phyloP scores from a whole-genome alignment of 2,888 invertebrate genomes.

The Cantharis flavilabris region DNA sequence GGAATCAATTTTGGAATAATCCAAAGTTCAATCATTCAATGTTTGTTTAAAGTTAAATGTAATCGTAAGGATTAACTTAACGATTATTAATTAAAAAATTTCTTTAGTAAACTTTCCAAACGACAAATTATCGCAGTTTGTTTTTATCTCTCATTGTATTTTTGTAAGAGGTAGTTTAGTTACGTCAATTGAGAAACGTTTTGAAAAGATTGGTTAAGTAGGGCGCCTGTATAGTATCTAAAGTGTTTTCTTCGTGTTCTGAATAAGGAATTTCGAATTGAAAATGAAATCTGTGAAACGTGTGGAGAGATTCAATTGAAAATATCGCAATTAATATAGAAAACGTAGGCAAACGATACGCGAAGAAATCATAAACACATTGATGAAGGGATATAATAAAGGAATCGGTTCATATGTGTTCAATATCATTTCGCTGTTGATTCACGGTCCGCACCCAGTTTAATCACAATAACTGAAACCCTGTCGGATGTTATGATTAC shows the following conservation, averaged over 20 bases:
- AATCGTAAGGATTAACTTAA: background rate
- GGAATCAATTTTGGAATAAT: background rate
- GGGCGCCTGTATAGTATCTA: slow-evolving; percentile 3
- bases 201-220: slow-evolving; percentile 8
- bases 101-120: background rate
- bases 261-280: slow-evolving; percentile 44
- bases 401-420: slow-evolving; percentile 16
- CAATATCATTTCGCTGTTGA: slow-evolving; percentile 12
- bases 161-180: slow-evolving; percentile 2
- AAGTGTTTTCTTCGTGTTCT: slow-evolving; percentile 38
- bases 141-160: background rate
- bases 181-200: slow-evolving; percentile 2
- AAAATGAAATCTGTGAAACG: slow-evolving; percentile 50
- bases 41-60: background rate
- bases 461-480: slow-evolving; percentile 32
- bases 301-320: slow-evolving; percentile 45
- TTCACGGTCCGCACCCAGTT: slow-evolving; percentile 21
- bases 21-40: background rate
- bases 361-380: slow-evolving; percentile 17
- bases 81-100: background rate
- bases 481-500: slow-evolving; percentile 22
- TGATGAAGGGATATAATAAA: slow-evolving; percentile 8
- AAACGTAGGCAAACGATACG: slow-evolving; percentile 23
- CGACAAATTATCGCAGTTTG: background rate
- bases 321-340: slow-evolving; percentile 41